Evolutionary conservation across 2,113 vertebrate genomes (phyloP), one percentile per base, ranked within the genome.

Genomic region (Nannospalax galili): DNA sequence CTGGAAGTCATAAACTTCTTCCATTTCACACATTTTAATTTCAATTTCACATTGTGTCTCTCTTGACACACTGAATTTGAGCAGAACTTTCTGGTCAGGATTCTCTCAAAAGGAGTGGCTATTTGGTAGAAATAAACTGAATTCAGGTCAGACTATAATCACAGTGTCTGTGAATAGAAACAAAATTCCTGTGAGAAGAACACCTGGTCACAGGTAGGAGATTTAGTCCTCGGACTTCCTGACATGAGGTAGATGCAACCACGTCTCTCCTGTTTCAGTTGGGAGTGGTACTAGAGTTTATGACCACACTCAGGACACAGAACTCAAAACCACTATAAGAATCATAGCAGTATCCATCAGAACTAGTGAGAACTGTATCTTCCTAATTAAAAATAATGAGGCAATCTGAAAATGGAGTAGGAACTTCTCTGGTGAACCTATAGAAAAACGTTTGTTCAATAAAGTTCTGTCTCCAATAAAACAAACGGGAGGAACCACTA

Each of bases 341-440:
- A 52, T 62, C 30, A 93, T 73, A 62, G 40, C 60, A 82, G 32
- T 88, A 93, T 24, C 79, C 92, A 97, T 96, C 26, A 96, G 94
- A 96, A 96, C 15, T 0, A 56, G 72, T 97, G 88, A 65, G 37
- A 37, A 64, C 91, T 97, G 96, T 94, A 67, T 70, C 97, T 64
- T 96, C 92, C 81, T 86, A 17, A 79, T 96, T 84, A 64, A 52
- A 87, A 90, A 87, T 90, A 88, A 90, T 11, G 75, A 62, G 92
- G 91, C 45, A 42, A 16, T 0, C 7, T 84, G 14, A 5, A 30
- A 67, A 42, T 56, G 24, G 14, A 93, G 10, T 7, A 94, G 65
- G 84, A 11, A 56, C 8, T 35, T 64, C 62, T 95, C 30, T 87
- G 60, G 37, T 95, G 67, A 97, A 10, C 64, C 24, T 70, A 48